A percentile compares a stretch with the other conserved stretches of the same genome.
These are phyloP conservation scores for Drosophila lacteicornis DNA, from an alignment of 1,140 invertebrate species.

Conservation along the genomic window DNA sequence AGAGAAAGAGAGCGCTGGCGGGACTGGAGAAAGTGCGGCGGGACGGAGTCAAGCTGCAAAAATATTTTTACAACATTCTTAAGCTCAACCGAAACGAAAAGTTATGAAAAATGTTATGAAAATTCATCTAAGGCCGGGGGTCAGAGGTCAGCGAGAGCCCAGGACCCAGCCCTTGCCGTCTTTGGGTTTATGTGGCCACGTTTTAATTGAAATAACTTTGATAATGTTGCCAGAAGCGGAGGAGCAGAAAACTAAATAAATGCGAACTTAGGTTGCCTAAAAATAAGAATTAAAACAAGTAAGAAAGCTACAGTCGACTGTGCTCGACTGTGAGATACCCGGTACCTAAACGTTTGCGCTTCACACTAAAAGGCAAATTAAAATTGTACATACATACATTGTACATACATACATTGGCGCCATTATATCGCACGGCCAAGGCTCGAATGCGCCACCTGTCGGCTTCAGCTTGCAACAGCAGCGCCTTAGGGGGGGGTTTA, in stretches of 20 bases:
- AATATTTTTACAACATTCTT: conserved; percentile 63
- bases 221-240: conserved; percentile 32
- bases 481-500: too few species aligned
- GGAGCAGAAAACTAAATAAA: conserved; percentile 10
- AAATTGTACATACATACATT: too few species aligned
- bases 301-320: too few species aligned
- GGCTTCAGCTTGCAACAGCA: too few species aligned
- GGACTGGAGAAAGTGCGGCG: conserved; percentile 17
- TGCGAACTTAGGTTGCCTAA: neutral
- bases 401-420: too few species aligned
- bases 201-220: conserved; percentile 73
- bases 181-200: conserved; percentile 36
- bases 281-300: neutral
- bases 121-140: conserved; percentile 38
- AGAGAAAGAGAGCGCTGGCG: conserved; percentile 9
- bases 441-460: too few species aligned
- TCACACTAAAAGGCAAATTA: too few species aligned
- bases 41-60: conserved; percentile 22
- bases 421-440: too few species aligned
- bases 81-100: conserved; percentile 64
- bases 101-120: conserved; percentile 61
- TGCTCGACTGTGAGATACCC: too few species aligned
- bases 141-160: conserved; percentile 10
- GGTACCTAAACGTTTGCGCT: too few species aligned
- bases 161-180: neutral